Conservation (phyloP, 1,140 invertebrate genomes). For the Thalassaphorura encarpata region DNA sequence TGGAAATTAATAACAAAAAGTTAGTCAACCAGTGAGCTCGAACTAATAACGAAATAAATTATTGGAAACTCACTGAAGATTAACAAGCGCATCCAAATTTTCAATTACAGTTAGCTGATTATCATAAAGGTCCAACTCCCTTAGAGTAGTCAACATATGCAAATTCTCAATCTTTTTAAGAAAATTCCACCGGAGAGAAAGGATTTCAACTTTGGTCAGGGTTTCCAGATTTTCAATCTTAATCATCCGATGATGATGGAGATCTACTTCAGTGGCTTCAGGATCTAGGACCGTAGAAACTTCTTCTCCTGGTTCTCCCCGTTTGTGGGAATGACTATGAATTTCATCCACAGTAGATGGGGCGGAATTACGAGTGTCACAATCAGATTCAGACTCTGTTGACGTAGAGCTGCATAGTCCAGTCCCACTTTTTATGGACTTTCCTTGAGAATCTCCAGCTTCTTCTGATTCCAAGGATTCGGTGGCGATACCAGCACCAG, state of each 20-base stretch:
- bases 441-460: no score
- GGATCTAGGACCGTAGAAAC: conserved; percentile 6
- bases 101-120: conserved; percentile 89
- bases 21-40: conserved; percentile 1
- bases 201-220: conserved; percentile 58
- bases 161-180: conserved; percentile 91
- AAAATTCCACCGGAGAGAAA: conserved; percentile 86
- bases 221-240: conserved; percentile 73
- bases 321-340: not conserved
- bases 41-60: not conserved
- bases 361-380: no score
- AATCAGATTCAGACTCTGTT: no score
- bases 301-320: not conserved
- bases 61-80: conserved; percentile 71
- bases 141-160: conserved; percentile 56
- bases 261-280: conserved; percentile 55
- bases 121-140: conserved; percentile 89
- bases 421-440: no score
- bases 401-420: no score
- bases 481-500: no score
- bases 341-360: no score
- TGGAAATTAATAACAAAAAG: conserved; percentile 43
- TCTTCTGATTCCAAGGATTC: no score
- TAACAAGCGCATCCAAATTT: conserved; percentile 72
- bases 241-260: conserved; percentile 75